A percentile compares a stretch with the other conserved stretches of the same genome.
Conservation (phyloP, 2,113 vertebrate genomes). For the Entomyzon cyanotis region DNA sequence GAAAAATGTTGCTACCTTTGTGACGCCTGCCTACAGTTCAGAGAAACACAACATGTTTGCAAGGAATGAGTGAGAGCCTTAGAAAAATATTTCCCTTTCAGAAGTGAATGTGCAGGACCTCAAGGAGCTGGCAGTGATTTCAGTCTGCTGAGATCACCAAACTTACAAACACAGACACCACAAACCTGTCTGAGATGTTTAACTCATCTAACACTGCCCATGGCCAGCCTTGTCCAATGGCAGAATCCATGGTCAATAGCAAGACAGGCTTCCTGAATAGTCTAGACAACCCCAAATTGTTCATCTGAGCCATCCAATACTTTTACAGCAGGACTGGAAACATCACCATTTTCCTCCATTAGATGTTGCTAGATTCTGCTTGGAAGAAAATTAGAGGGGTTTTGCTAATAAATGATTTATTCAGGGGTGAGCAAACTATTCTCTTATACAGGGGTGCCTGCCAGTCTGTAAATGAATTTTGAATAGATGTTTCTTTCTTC, state of each 20-base stretch:
- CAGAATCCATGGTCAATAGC: background rate
- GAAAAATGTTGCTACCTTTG: background rate
- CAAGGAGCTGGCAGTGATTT: background rate
- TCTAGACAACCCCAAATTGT: background rate
- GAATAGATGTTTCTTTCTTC: background rate
- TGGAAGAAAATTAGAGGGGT: background rate
- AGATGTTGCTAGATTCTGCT: background rate
- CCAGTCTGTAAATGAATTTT: background rate
- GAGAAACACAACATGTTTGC: background rate
- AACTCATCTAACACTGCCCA: background rate
- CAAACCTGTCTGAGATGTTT: background rate
- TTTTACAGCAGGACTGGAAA: background rate
- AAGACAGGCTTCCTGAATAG: background rate
- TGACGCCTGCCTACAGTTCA: background rate
- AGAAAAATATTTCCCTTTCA: background rate
- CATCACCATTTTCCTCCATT: background rate
- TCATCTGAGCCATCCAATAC: background rate
- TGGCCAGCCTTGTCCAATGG: background rate
- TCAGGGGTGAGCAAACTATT: background rate
- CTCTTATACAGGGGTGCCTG: background rate
- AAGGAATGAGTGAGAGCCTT: background rate
- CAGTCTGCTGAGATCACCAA: background rate
- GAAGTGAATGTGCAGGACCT: background rate
- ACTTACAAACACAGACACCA: background rate
- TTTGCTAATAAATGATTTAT: conserved; percentile 24